A percentile compares a stretch with the other conserved stretches of the same genome.
Conservation (phyloP, 2,888 invertebrate genomes). For the Caenorhabditis sp. region DNA sequence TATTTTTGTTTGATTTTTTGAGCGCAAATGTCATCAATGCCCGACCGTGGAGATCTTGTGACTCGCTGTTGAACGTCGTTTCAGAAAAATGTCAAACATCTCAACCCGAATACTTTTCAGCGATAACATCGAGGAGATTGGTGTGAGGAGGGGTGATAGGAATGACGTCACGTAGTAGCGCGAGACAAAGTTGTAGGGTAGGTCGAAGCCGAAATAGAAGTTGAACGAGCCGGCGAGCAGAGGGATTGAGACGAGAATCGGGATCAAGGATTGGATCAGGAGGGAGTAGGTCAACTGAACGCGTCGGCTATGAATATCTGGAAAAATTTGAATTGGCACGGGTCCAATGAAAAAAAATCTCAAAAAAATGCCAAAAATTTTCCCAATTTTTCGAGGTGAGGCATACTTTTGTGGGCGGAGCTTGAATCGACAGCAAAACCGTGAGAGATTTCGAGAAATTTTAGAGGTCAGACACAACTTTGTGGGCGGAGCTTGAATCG, state of each 20-base stretch:
- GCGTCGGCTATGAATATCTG: slow-evolving; percentile 31
- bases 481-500: too few relatives aligned
- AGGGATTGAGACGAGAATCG: slow-evolving; percentile 34
- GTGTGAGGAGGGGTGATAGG: slow-evolving; percentile 31
- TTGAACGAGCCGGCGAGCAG: slow-evolving; percentile 34
- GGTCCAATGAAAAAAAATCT: too few relatives aligned
- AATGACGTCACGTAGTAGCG: slow-evolving; percentile 36
- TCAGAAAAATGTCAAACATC: slow-evolving; percentile 13
- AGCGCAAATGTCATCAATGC: slow-evolving; percentile 6
- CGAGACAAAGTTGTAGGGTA: slow-evolving; percentile 29
- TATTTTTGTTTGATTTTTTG: too few relatives aligned
- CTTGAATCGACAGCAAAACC: too few relatives aligned
- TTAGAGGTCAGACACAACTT: too few relatives aligned
- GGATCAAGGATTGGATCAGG: slow-evolving; percentile 36
- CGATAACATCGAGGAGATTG: slow-evolving; percentile 36
- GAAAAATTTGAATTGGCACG: slow-evolving; percentile 1
- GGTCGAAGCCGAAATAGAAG: slow-evolving; percentile 34
- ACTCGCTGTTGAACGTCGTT: slow-evolving; percentile 6
- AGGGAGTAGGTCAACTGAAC: slow-evolving; percentile 36
- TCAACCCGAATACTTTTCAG: slow-evolving; percentile 29
- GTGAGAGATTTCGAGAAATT: too few relatives aligned
- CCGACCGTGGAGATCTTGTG: slow-evolving; percentile 8
- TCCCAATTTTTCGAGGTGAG: too few relatives aligned
- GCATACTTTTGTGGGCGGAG: too few relatives aligned
- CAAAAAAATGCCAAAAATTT: too few relatives aligned